phyloP scores from a whole-genome alignment of 2,113 vertebrate genomes.

The Corydoras maculifer region DNA sequence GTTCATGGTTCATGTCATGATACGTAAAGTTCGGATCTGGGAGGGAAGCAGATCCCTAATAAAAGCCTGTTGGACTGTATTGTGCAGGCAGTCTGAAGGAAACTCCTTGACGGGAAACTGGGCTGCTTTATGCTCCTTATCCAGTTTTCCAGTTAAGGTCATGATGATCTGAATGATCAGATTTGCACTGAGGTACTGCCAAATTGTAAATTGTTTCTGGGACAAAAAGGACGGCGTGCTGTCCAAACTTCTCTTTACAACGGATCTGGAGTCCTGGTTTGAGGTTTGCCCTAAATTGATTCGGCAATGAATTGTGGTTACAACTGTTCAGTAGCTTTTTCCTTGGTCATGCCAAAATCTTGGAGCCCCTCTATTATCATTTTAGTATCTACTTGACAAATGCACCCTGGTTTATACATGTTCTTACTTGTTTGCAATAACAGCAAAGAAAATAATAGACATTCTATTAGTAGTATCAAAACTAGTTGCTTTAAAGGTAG shows the following conservation, averaged over 20 bases:
- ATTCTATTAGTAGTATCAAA: neutral
- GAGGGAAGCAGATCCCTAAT: neutral
- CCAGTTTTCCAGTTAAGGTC: conserved; percentile 19
- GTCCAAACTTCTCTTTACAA: conserved; percentile 6
- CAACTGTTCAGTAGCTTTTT: conserved; percentile 1
- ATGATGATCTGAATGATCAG: conserved; percentile 1
- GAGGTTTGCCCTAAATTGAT: conserved; percentile 7
- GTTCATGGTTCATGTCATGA: conserved; percentile 6
- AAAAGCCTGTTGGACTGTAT: conserved; percentile 1
- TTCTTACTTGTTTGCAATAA: conserved; percentile 5
- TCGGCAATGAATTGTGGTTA: conserved; percentile 6
- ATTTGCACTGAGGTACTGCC: neutral
- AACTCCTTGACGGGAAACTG: conserved; percentile 10
- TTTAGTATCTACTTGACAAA: conserved; percentile 9
- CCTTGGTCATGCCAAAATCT: conserved; percentile 4
- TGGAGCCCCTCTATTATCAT: conserved; percentile 8
- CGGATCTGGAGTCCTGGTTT: conserved; percentile 4
- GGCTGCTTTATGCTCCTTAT: conserved; percentile 12
- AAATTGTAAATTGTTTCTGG: conserved; percentile 7
- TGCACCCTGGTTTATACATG: conserved; percentile 3
- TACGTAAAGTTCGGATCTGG: neutral
- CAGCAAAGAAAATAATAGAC: conserved; percentile 6
- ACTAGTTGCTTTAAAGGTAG: neutral
- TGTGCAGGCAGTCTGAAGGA: neutral
- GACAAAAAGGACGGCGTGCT: neutral